Percentiles rank a stretch among this genome's conserved stretches.
Evolutionary conservation across 2,888 invertebrate species (phyloP).

Genomic region (Nephrocerus scutellatus): DNA sequence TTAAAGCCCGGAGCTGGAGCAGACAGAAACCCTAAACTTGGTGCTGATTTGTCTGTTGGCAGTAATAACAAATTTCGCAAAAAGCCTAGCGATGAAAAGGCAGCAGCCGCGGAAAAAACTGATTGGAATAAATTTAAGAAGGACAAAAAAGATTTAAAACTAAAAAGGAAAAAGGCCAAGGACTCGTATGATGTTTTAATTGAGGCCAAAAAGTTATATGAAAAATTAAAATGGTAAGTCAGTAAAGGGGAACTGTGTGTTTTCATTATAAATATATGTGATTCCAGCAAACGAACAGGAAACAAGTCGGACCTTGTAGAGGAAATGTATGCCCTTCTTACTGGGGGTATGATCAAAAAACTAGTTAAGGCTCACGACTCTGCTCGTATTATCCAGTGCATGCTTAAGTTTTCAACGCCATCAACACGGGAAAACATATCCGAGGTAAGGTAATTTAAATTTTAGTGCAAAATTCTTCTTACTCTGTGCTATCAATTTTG

Average conservation of each 20-base stretch:
- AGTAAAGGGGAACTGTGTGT: too few species aligned
- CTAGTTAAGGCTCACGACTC: slow-evolving; percentile 80
- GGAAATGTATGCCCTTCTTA: slow-evolving; percentile 58
- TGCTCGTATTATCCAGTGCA: slow-evolving; percentile 80
- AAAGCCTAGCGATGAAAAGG: slow-evolving; percentile 20
- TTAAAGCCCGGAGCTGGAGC: too few species aligned
- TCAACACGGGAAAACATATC: slow-evolving; percentile 62
- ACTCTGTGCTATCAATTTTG: neutral
- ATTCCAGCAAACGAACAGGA: slow-evolving; percentile 31
- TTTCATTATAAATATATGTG: neutral
- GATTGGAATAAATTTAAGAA: slow-evolving; percentile 71
- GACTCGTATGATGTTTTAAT: slow-evolving; percentile 51
- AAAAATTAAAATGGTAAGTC: slow-evolving; percentile 48
- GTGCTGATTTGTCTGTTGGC: too few species aligned
- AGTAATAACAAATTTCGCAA: slow-evolving; percentile 4
- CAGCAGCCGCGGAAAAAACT: slow-evolving; percentile 48
- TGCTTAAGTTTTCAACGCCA: slow-evolving; percentile 65
- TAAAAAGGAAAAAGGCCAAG: slow-evolving; percentile 56
- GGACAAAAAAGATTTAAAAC: slow-evolving; percentile 63
- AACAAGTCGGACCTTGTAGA: slow-evolving; percentile 49
- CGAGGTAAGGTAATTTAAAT: slow-evolving; percentile 39
- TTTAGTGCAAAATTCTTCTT: neutral
- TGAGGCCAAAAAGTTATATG: slow-evolving; percentile 56
- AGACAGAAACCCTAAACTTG: too few species aligned
- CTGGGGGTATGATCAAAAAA: slow-evolving; percentile 54